Percentiles rank a stretch among this genome's conserved stretches.
Conservation (phyloP, 1,140 invertebrate genomes). For the Ptiloglossa arizonensis region DNA sequence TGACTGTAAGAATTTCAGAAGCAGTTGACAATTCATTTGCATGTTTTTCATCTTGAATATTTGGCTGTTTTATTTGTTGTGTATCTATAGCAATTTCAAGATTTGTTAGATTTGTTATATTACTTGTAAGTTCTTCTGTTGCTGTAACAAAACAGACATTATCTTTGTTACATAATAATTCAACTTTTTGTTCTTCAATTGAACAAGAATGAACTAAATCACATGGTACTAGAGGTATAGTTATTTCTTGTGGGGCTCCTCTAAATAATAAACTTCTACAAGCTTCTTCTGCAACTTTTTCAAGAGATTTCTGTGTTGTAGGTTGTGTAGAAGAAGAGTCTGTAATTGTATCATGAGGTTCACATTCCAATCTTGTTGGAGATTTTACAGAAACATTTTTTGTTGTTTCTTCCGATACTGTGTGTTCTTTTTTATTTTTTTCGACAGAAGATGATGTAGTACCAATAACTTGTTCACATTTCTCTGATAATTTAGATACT, state of each 20-base stretch:
- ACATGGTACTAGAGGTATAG: not conserved
- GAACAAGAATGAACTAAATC: not conserved
- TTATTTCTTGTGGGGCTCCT: not conserved
- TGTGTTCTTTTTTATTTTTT: not conserved
- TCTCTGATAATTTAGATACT: constrained; percentile 33
- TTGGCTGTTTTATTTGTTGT: not conserved
- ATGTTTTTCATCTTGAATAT: constrained; percentile 42
- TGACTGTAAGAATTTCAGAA: constrained; percentile 52
- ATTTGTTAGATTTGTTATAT: not conserved
- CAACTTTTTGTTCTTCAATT: constrained; percentile 15
- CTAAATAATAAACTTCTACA: constrained; percentile 1
- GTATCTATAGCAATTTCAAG: constrained; percentile 11
- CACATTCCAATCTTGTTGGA: not conserved
- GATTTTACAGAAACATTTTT: not conserved
- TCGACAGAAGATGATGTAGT: not conserved
- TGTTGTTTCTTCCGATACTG: not conserved
- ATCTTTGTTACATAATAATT: not conserved
- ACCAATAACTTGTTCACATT: constrained; percentile 12
- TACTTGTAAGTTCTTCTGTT: not conserved
- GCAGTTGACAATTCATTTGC: constrained; percentile 47
- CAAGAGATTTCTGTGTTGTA: not conserved
- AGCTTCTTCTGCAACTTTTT: not conserved
- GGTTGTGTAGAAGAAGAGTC: not conserved
- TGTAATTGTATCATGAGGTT: not conserved
- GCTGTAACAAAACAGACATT: not conserved